Evolutionary conservation across 2,113 vertebrate genomes (phyloP), one percentile per base, ranked within the genome.

Genomic region (Scatophagus argus): DNA sequence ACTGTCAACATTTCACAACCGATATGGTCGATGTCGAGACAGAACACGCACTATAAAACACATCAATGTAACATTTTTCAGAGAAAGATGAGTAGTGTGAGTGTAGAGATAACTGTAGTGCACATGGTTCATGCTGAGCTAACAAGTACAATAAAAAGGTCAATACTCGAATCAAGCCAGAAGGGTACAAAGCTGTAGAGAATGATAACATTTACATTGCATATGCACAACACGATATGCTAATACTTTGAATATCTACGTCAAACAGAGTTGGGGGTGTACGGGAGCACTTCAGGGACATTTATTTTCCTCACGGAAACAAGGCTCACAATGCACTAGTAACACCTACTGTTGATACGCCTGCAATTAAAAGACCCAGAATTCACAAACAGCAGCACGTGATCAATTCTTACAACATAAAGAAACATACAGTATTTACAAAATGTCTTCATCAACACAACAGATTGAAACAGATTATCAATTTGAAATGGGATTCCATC

Each of bases 371-470:
- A n/a, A 46, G 17, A 69, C 27, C 10, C 9, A 59, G 13, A 58
- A 31, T 23, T 60, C 52, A 87, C 46, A 58, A 23, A 79, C 36
- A 23, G 71, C 44, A 55, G 25, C 25, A 77, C 46, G 1, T 25
- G 36, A 64, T 67, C 27, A 47, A 11, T 16, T 54, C 29, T 43
- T 7, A 83, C 41, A 54, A 63, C 29, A 73, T 4, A 49, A 17
- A 56, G 6, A 75, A 23, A 39, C 29, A 68, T 2, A 72, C 70
- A 85, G 32, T 58, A 78, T 74, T 54, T 71, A 74, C 76, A 84
- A 1, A 49, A 67, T 14, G 12, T n/a, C 46, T 32, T 63, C 19
- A 55, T 61, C 2, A 1, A 32, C 23, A 72, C 16, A 39, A 23
- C 7, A 27, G 13, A 39, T 74, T 32, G 2, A 49, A 72, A 47